phyloP scores from a whole-genome alignment of 1,140 invertebrate species.

The Plutomurus gul region DNA sequence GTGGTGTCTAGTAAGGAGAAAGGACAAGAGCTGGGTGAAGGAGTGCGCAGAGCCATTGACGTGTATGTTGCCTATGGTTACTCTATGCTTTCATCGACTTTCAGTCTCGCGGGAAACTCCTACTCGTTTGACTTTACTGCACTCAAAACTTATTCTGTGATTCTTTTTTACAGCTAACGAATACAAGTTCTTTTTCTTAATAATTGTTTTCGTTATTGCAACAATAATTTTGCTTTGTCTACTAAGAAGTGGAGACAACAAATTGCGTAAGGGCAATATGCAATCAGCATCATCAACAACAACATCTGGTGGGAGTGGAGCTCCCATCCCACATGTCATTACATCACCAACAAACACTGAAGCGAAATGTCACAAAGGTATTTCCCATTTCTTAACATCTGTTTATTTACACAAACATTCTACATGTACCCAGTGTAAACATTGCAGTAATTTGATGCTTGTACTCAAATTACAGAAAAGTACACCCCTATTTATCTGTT shows the following conservation, averaged over 20 bases:
- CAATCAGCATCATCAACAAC: not conserved
- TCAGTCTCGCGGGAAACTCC: slow-evolving; percentile 17
- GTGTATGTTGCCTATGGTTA: not conserved
- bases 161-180: not conserved
- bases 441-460: not conserved
- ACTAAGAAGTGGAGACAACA: not conserved
- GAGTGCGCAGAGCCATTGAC: not conserved
- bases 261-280: too few relatives aligned
- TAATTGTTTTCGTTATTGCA: too few relatives aligned
- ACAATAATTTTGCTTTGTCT: too few relatives aligned
- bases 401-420: not conserved
- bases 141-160: not conserved
- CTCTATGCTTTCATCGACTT: slow-evolving; percentile 18
- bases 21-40: not conserved
- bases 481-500: not conserved
- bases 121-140: not conserved
- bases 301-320: not conserved
- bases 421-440: too few relatives aligned
- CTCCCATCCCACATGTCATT: not conserved
- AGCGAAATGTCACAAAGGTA: slow-evolving; percentile 9
- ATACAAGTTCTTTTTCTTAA: not conserved
- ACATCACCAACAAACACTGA: not conserved
- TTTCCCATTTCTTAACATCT: not conserved
- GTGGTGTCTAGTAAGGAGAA: too few relatives aligned
- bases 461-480: not conserved